Base-by-base conservation (phyloP, 2,888 invertebrate species). In the Thymelicus sylvestris region DNA sequence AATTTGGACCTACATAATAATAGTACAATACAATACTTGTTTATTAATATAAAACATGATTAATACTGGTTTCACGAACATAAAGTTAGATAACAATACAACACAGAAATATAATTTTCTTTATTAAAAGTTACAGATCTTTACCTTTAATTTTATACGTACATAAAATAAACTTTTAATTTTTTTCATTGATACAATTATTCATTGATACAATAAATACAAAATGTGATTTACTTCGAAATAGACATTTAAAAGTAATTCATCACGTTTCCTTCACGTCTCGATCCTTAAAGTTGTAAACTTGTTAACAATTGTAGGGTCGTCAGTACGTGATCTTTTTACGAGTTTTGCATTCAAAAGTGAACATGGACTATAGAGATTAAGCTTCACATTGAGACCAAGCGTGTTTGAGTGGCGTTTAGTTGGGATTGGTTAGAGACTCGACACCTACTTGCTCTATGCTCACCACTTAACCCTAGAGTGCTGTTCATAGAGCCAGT, bases 241-340 rank as follows among this genome's bases (percentile, higher is more conserved):
- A 55, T 55, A 24, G 55, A 55, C 55, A 7, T 55, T 24, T 7
- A 24, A 12, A 24, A 41, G 15, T 60, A 66, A 66, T 66, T 71
- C 60, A 66, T 71, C 71, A 48, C 66, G 52, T 71, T 66, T 71
- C 66, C 52, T 66, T 61, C 70, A 66, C 65, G 60, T 61, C 24
- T 50, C 65, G 57, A 15, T 31, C 44, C 71, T 47, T 19, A 71
- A 66, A 71, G 66, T 71, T 71, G 61, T 71, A 71, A 66, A 71
- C 71, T 66, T 66, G 71, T 71, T 71, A 66, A 71, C 66, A 66
- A 71, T 71, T 66, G 66, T 71, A 50, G 71, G 66, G 61, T 71
- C 66, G 61, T 24, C 71, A 62, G 66, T 71, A 71, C 71, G 71
- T 66, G 71, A 66, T 71, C 71, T 71, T 71, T 41, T 52, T 38